Base-by-base conservation (phyloP, 2,113 vertebrate species). In the Atherinomorus stipes region DNA sequence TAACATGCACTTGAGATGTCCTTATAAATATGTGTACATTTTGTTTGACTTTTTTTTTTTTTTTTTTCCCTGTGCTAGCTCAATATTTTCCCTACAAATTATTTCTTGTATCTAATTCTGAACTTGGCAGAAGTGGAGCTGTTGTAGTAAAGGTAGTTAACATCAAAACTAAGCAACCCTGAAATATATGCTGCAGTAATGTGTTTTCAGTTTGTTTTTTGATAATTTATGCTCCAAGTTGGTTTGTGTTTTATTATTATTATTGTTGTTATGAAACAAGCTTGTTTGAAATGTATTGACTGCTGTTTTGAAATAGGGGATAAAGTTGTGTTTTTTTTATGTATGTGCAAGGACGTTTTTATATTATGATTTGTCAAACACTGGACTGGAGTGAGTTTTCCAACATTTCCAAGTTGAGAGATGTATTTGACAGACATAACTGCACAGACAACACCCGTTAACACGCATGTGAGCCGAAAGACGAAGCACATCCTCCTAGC, bases 341-440 rank as follows among this genome's bases (percentile, higher is more conserved):
- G 82, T 91, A 86, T 85, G 84, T 90, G 87, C 85, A 88, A 91
- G 89, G 88, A 88, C 75, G 76, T 93, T 91, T 92, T 81, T 90
- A 80, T 89, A 79, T 81, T 90, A 92, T 93, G 91, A 91, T 90
- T 93, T 94, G 94, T 95, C 93, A 94, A 92, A 94, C 94, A 95
- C 94, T 94, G 94, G 93, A 94, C 92, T 94, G 91, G 91, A 92
- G 89, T 90, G 86, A 93, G 79, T 90, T 93, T 92, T 92, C 85
- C 89, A 87, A 92, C 88, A 88, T 94, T 93, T 93, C 88, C 86
- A 89, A 91, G 86, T 87, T 91, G 86, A 90, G 88, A 91, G 84
- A 89, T 84, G 83, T 87, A 88, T 90, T 89, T 89, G 90, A 93
- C 84, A 91, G 87, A 90, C 88, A 82, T 81, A 91, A 90, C 92